Evolutionary conservation across 2,113 vertebrate genomes (phyloP).

Genomic region (Scartelaos histophorus): DNA sequence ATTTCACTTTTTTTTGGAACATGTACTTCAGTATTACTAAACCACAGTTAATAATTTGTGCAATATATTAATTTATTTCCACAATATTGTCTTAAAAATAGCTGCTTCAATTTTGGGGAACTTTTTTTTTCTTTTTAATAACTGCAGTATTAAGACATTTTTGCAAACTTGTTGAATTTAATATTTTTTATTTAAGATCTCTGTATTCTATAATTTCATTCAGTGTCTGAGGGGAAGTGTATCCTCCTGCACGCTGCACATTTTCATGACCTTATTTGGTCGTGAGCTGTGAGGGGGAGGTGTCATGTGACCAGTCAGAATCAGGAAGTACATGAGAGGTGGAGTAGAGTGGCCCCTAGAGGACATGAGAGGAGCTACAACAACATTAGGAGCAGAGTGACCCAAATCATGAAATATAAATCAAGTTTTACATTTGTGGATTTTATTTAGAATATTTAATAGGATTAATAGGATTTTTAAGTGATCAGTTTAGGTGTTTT

Average conservation of each 20-base stretch:
- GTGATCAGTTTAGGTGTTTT: too few relatives aligned
- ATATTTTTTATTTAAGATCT: neutral
- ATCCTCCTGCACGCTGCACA: slow-evolving; percentile 17
- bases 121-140: too few relatives aligned
- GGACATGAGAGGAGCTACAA: neutral
- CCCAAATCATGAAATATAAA: neutral
- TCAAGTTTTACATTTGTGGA: too few relatives aligned
- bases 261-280: slow-evolving; percentile 81
- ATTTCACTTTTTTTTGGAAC: too few relatives aligned
- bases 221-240: neutral
- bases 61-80: too few relatives aligned
- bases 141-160: neutral
- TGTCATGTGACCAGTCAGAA: slow-evolving; percentile 55
- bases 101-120: too few relatives aligned
- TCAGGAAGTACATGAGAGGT: slow-evolving; percentile 72
- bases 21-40: too few relatives aligned
- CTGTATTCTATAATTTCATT: neutral
- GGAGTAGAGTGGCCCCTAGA: slow-evolving; percentile 15
- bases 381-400: neutral
- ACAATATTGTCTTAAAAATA: too few relatives aligned
- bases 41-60: too few relatives aligned
- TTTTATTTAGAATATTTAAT: too few relatives aligned
- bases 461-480: too few relatives aligned
- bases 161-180: neutral
- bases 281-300: slow-evolving; percentile 28